phyloP scores from a whole-genome alignment of 2,797 vertebrate species.

The Harpagifer antarcticus region DNA sequence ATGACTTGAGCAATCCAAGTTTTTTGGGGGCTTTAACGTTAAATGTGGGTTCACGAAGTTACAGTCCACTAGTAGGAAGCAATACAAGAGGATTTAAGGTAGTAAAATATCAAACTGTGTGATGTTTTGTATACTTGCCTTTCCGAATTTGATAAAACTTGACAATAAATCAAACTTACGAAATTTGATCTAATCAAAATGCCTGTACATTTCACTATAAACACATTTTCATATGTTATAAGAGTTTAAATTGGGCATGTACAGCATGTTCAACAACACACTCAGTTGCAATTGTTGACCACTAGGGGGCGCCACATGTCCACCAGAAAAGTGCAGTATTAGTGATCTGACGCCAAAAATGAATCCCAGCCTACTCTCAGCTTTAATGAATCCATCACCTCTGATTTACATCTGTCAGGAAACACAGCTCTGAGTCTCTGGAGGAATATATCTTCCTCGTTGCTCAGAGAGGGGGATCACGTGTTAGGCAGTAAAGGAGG shows the following conservation, averaged over 20 bases:
- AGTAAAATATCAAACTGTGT: not conserved
- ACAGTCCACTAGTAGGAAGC: not conserved
- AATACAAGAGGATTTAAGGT: not conserved
- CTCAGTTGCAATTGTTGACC: constrained; percentile 14
- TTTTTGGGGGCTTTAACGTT: not conserved
- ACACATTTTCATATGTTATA: not conserved
- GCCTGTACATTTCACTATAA: not conserved
- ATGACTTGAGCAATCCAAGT: not conserved
- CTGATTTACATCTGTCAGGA: constrained; percentile 23
- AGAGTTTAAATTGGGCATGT: not conserved
- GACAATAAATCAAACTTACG: not conserved
- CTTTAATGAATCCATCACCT: constrained; percentile 18
- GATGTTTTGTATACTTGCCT: not conserved
- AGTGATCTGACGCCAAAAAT: not conserved
- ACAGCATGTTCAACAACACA: not conserved
- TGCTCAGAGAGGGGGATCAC: not conserved
- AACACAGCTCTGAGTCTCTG: constrained; percentile 9
- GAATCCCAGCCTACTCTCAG: not conserved
- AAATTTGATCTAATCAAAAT: not conserved
- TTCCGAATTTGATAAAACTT: not conserved
- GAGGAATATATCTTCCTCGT: constrained; percentile 19
- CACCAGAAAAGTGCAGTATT: not conserved
- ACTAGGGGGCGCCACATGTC: constrained; percentile 42
- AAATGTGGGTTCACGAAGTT: not conserved
- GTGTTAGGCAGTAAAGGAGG: constrained; percentile 22